Percentiles rank a stretch among this genome's conserved stretches.
phyloP scores from a whole-genome alignment of 2,113 vertebrate genomes.

The Gobiocypris rarus region DNA sequence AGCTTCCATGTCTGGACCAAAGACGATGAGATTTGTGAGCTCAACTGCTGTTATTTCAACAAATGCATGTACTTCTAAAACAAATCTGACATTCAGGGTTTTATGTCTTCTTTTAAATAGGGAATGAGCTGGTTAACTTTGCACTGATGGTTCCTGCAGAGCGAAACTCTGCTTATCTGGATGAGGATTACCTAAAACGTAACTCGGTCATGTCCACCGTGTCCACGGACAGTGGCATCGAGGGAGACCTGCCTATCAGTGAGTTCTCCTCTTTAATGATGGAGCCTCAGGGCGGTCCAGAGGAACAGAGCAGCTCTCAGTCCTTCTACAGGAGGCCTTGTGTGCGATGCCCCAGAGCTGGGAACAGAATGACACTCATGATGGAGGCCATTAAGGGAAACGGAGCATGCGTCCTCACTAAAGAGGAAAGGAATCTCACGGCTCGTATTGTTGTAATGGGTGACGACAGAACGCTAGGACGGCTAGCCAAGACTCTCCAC shows the following conservation, averaged over 20 bases:
- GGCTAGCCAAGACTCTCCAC: constrained; percentile 78
- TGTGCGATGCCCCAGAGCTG: constrained; percentile 69
- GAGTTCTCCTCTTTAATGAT: constrained; percentile 52
- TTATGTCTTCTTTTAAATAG: constrained; percentile 61
- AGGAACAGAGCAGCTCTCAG: constrained; percentile 53
- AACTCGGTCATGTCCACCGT: constrained; percentile 65
- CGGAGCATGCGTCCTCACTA: constrained; percentile 5
- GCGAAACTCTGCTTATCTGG: constrained; percentile 13
- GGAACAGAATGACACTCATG: constrained; percentile 66
- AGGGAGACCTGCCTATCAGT: constrained; percentile 69
- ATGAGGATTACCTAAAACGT: constrained; percentile 34
- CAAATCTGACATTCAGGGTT: not conserved
- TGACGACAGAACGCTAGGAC: constrained; percentile 82
- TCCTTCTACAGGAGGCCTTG: constrained; percentile 74
- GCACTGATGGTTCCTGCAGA: constrained; percentile 54
- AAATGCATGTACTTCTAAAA: not conserved
- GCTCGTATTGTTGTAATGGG: constrained; percentile 84
- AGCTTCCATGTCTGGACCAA: constrained; percentile 84
- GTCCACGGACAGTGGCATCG: constrained; percentile 82
- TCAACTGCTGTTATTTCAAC: not conserved
- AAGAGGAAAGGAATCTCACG: constrained; percentile 71
- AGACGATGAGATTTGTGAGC: constrained; percentile 83
- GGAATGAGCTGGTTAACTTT: constrained; percentile 82
- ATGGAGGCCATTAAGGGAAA: constrained; percentile 63
- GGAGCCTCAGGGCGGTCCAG: not conserved